phyloP scores from a whole-genome alignment of 1,140 invertebrate species.

The Drosophila nigrodunni region DNA sequence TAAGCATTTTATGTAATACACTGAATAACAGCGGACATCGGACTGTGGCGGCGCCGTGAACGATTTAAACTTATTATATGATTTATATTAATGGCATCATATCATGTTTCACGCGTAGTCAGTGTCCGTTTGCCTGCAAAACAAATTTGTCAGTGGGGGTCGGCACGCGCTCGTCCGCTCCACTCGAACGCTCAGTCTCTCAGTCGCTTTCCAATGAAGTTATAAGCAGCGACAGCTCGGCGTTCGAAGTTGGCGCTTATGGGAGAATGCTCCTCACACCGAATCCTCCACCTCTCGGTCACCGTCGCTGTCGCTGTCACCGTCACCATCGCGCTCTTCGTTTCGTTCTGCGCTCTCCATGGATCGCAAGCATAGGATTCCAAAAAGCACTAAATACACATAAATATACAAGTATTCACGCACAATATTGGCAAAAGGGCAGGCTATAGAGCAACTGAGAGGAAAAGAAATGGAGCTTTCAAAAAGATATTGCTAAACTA shows the following conservation, averaged over 20 bases:
- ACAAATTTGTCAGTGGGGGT: slow-evolving; percentile 84
- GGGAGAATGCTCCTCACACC: slow-evolving; percentile 16
- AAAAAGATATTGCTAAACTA: too few species aligned
- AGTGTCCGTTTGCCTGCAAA: slow-evolving; percentile 76
- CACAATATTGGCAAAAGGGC: background rate
- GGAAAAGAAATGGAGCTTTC: too few species aligned
- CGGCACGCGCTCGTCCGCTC: slow-evolving; percentile 67
- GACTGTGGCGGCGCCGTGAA: slow-evolving; percentile 56
- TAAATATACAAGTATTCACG: background rate
- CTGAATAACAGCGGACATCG: slow-evolving; percentile 29
- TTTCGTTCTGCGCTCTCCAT: background rate
- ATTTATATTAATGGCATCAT: slow-evolving; percentile 84
- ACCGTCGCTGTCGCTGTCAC: background rate
- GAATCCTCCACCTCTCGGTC: background rate
- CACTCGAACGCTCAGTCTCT: background rate
- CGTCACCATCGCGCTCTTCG: background rate
- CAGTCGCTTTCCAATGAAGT: slow-evolving; percentile 76
- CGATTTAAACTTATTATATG: slow-evolving; percentile 74
- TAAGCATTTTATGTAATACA: slow-evolving; percentile 37
- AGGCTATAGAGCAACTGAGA: background rate
- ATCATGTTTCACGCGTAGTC: slow-evolving; percentile 84
- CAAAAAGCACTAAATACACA: background rate
- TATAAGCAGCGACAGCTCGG: slow-evolving; percentile 72
- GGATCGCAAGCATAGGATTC: background rate
- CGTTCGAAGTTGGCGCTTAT: slow-evolving; percentile 38